These are phyloP conservation scores for Limnephilus marmoratus DNA, from an alignment of 2,888 invertebrate species.

Conservation along the genomic window DNA sequence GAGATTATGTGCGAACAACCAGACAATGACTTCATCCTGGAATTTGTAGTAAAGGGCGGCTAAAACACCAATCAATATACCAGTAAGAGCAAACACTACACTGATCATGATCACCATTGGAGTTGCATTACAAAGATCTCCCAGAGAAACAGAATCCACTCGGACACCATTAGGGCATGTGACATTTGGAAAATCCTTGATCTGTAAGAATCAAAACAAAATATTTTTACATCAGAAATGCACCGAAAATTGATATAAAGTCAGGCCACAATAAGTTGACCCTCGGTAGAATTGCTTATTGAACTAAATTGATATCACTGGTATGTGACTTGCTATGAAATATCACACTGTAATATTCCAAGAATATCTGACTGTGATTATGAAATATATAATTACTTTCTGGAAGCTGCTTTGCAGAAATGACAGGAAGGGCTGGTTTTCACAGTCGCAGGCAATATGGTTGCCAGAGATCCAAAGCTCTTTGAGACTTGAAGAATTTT, in stretches of 20 bases:
- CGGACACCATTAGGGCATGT: constrained; percentile 58
- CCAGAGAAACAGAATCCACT: constrained; percentile 69
- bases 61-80: constrained; percentile 73
- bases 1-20: constrained; percentile 80
- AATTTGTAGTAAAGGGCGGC: constrained; percentile 78
- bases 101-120: constrained; percentile 70
- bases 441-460: constrained; percentile 84
- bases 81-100: constrained; percentile 72
- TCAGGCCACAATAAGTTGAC: background rate
- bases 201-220: constrained; percentile 42
- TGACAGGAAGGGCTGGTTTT: constrained; percentile 77
- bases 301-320: background rate
- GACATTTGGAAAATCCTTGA: constrained; percentile 65
- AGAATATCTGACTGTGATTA: background rate
- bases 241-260: background rate
- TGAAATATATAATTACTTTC: constrained; percentile 66
- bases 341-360: background rate
- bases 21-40: constrained; percentile 81
- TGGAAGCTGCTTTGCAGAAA: constrained; percentile 74
- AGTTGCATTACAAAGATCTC: constrained; percentile 73
- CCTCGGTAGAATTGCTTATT: background rate
- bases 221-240: background rate
- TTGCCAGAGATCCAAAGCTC: constrained; percentile 80
- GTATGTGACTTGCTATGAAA: background rate
- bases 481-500: constrained; percentile 72